Evolutionary conservation across 2,888 invertebrate genomes (phyloP), one percentile per base, ranked within the genome.

Genomic region (Drosophila stalkeri): DNA sequence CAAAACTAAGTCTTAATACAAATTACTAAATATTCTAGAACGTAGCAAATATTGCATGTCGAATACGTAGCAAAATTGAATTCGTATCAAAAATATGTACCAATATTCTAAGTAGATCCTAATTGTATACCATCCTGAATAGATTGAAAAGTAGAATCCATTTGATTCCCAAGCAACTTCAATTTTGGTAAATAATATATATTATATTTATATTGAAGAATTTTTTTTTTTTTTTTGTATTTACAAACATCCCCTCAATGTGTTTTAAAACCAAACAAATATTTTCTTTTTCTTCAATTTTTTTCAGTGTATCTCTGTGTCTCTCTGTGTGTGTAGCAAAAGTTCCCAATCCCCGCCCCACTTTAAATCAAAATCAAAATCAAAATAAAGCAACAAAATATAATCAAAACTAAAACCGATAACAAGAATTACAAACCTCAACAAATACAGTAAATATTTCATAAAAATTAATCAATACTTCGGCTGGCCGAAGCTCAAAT

Each of bases 291-390:
- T 88, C 86, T 83, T 82, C 84, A 62, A 80, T 88, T 88, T 89
- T 82, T 88, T 88, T 79, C 88, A 88, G 88, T 88, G 89, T 88
- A 80, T 90, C 88, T 90, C 90, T 81, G 88, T 86, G 85, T 87
- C 80, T 89, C 81, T 89, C 33, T 54, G 54, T 54, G 83, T 88
- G 87, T 87, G 87, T 88, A 82, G 81, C 77, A 74, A 85, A 51
- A 80, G 62, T 70, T 60, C 78, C 75, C 61, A 75, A 41, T 47
- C 75, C 86, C 83, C 44, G 71, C 71, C 84, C 84, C 71, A 75
- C 41, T 27, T 56, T 51, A 18, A 65, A 67, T 39, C 49, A 57
- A 64, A 60, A 47, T 27, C 46, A 47, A 47, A 27, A 60, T 20
- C 35, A 62, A 27, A 27, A 27, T 27, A 27, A 39, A 55, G 39